phyloP scores from a whole-genome alignment of 2,113 vertebrate genomes.

The Phrynosoma blainvillii region DNA sequence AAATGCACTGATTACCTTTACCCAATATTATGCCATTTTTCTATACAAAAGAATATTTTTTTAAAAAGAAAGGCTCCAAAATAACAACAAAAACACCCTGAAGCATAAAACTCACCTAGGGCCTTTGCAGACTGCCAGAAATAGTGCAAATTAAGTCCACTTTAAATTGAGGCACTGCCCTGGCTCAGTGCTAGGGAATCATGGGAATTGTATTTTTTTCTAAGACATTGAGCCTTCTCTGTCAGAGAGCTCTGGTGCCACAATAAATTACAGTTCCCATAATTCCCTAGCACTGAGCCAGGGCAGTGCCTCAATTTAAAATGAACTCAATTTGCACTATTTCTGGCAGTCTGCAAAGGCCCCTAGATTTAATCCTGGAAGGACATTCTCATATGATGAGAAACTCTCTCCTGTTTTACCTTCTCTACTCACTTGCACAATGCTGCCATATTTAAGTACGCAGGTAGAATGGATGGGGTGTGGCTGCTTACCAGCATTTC shows the following conservation, averaged over 20 bases:
- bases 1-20: neutral
- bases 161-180: no score
- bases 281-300: no score
- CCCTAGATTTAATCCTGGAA: neutral
- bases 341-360: no score
- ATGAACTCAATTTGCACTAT: no score
- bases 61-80: slow-evolving; percentile 10
- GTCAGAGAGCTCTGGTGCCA: no score
- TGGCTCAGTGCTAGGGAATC: no score
- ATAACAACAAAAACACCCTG: neutral
- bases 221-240: no score
- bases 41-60: slow-evolving; percentile 34
- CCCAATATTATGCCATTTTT: neutral
- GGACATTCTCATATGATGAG: slow-evolving; percentile 23
- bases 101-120: slow-evolving; percentile 22
- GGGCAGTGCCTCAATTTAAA: no score
- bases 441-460: slow-evolving; percentile 50
- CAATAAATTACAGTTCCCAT: no score
- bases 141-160: no score
- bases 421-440: slow-evolving; percentile 4
- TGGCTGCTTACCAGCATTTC: neutral
- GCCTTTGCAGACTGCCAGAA: no score
- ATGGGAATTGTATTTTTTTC: no score
- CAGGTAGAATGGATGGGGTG: neutral
- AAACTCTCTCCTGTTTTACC: slow-evolving; percentile 17